A percentile compares a stretch with the other conserved stretches of the same genome.
These are phyloP conservation scores for Caretta caretta DNA, from an alignment of 2,113 vertebrate genomes.

Conservation along the genomic window DNA sequence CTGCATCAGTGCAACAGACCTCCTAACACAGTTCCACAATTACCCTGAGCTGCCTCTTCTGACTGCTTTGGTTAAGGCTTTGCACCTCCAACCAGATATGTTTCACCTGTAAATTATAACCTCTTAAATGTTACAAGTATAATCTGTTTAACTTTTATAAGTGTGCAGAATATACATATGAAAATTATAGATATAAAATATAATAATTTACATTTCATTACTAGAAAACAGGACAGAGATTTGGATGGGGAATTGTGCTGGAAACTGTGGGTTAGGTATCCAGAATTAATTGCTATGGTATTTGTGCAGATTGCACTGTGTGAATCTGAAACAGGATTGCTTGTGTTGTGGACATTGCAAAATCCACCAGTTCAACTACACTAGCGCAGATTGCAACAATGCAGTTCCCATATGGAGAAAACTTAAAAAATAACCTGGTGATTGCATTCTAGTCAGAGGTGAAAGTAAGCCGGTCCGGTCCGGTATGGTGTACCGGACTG, in stretches of 20 bases:
- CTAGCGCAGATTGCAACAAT: neutral
- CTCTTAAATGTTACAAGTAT: neutral
- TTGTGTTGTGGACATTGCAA: neutral
- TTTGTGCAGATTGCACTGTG: neutral
- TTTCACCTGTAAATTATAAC: neutral
- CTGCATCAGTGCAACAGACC: neutral
- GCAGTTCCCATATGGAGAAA: neutral
- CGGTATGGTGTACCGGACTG: too few relatives aligned
- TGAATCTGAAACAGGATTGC: neutral
- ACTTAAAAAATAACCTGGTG: neutral
- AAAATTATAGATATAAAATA: neutral
- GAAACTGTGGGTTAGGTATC: neutral
- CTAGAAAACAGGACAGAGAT: neutral
- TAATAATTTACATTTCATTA: neutral
- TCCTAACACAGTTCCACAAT: neutral
- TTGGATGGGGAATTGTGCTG: neutral
- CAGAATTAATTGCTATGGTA: neutral
- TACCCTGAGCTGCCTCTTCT: neutral
- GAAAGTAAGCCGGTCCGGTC: too few relatives aligned
- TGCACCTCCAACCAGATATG: neutral
- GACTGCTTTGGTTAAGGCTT: neutral
- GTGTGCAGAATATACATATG: neutral
- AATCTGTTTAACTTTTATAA: neutral
- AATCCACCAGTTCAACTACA: neutral
- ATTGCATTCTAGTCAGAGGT: neutral